Evolutionary conservation across 1,140 invertebrate species (phyloP), one percentile per base, ranked within the genome.

Genomic region (Drosophila baimaii): DNA sequence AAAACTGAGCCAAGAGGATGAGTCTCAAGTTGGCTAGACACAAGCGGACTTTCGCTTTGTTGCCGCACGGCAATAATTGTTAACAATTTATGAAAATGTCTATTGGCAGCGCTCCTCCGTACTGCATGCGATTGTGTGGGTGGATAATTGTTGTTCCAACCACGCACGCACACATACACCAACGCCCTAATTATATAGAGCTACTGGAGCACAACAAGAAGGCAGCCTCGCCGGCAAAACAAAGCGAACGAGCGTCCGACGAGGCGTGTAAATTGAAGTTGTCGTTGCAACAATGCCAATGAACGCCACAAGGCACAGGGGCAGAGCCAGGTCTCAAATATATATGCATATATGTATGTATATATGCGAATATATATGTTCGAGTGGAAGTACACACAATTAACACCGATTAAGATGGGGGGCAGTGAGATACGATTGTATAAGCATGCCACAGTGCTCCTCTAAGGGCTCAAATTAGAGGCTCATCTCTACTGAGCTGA

Each of bases 1-100:
- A 54, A 47, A 66, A 29, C 52, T 21, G 35, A 31, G 75, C 51
- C 7, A 68, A 29, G 25, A 58, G 63, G 47, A 49, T 37, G 51
- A 51, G 46, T 41, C 31, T 52, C 25, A 78, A 29, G 55, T 17
- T 37, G 55, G 74, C 49, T 55, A 55, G 57, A 70, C 75, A 51
- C 51, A 77, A 31, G 66, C 75, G 62, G 74, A 72, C 77, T 54
- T 80, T 74, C 63, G 61, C 73, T 75, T 78, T 74, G 78, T 61
- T 65, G 57, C 17, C 68, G 55, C 62, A 55, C 52, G 62, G 79
- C 62, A 65, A 69, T 83, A 84, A 89, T 89, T 89, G 80, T 89
- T 84, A 78, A 89, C 73, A 88, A 89, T 89, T 89, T 78, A 89
- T 89, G 74, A 88, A 88, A 88, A 88, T 83, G 66, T 88, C 79